Conservation (phyloP, 2,888 invertebrate species). For the Branchipolynoe longqiensis region DNA sequence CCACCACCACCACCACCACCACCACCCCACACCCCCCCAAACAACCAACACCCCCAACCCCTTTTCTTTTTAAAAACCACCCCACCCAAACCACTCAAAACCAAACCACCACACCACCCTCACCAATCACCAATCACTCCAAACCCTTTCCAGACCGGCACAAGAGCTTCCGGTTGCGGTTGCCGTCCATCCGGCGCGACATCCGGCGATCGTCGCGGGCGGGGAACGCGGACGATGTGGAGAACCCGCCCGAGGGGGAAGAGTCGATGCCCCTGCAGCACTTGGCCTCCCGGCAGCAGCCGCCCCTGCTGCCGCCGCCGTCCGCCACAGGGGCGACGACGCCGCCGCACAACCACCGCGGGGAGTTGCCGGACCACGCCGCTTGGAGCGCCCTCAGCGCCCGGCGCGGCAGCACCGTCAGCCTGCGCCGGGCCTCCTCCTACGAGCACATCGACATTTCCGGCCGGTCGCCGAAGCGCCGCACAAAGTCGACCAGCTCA, state of each 20-base stretch:
- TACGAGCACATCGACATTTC: conserved; percentile 63
- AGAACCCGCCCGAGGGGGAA: conserved; percentile 59
- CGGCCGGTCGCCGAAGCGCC: conserved; percentile 43
- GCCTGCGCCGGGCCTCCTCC: conserved; percentile 67
- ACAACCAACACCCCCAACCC: too few species aligned
- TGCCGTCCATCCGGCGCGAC: conserved; percentile 79
- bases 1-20: too few species aligned
- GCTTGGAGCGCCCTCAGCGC: conserved; percentile 52
- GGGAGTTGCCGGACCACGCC: conserved; percentile 62
- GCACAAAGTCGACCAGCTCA: conserved; percentile 60
- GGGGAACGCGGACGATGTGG: conserved; percentile 58
- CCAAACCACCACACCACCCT: too few species aligned
- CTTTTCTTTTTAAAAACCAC: too few species aligned
- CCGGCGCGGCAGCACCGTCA: conserved; percentile 64
- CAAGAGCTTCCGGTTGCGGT: conserved; percentile 79
- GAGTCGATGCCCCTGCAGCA: conserved; percentile 62
- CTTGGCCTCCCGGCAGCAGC: conserved; percentile 46
- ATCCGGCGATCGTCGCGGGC: conserved; percentile 67
- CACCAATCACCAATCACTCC: too few species aligned
- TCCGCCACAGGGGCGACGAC: background rate
- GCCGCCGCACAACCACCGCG: background rate
- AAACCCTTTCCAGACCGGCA: conserved; percentile 76
- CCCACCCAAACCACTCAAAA: too few species aligned
- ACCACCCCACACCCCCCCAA: too few species aligned
- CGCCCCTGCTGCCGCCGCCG: conserved; percentile 23